Evolutionary conservation across 2,888 invertebrate species (phyloP).

Genomic region (Tenthredo amoena): DNA sequence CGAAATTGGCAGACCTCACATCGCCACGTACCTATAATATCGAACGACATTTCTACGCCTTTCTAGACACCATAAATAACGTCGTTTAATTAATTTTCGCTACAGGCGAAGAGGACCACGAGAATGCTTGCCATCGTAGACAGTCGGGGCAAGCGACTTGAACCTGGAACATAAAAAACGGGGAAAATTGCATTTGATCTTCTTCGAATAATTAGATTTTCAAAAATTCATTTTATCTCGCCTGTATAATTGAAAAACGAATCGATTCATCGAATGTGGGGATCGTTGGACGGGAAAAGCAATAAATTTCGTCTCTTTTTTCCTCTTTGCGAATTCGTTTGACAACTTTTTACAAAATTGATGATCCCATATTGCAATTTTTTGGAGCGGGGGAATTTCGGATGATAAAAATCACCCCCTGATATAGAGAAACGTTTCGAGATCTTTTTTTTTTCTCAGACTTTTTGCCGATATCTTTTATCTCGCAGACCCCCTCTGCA

Average conservation of each 20-base stretch:
- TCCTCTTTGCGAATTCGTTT: background rate
- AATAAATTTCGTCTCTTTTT: background rate
- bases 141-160: background rate
- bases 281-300: no score
- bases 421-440: background rate
- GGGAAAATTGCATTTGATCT: background rate
- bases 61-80: background rate
- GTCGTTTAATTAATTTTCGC: background rate
- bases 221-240: background rate
- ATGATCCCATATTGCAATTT: background rate
- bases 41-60: background rate
- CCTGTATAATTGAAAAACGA: no score
- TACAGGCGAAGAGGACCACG: background rate
- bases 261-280: no score
- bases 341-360: background rate
- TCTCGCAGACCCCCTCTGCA: slow-evolving; percentile 5
- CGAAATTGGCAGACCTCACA: background rate
- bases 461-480: slow-evolving; percentile 24
- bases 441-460: background rate
- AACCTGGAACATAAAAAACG: slow-evolving; percentile 17
- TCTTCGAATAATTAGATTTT: background rate
- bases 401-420: background rate
- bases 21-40: background rate
- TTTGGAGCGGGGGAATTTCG: background rate
- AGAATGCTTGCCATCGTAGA: background rate